Conservation (phyloP, 2,888 invertebrate species). For the Didymodactylos carnosus region DNA sequence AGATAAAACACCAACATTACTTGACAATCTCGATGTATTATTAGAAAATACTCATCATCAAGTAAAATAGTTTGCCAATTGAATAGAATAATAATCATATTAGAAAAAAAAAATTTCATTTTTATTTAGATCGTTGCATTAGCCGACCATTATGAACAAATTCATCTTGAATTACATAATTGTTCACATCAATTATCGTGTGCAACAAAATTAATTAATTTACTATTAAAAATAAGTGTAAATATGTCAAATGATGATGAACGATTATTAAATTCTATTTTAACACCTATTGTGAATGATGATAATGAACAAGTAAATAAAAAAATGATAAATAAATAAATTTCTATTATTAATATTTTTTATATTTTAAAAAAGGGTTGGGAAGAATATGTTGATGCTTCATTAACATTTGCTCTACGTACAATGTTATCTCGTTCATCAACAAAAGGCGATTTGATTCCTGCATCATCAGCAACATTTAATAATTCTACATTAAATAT, state of each 20-base stretch:
- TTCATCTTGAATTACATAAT: slow-evolving; percentile 25
- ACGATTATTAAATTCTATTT: slow-evolving; percentile 27
- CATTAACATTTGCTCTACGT: slow-evolving; percentile 46
- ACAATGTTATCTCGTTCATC: slow-evolving; percentile 19
- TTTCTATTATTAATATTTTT: neutral
- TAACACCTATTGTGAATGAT: slow-evolving; percentile 30
- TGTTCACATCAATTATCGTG: slow-evolving; percentile 31
- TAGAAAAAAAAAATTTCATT: neutral
- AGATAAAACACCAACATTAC: slow-evolving; percentile 49
- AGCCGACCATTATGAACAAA: slow-evolving; percentile 29
- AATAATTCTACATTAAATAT: slow-evolving; percentile 32
- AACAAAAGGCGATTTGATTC: neutral
- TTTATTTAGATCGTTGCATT: slow-evolving; percentile 22
- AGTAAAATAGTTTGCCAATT: slow-evolving; percentile 19
- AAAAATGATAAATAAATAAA: slow-evolving; percentile 1
- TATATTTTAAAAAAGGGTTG: slow-evolving; percentile 45
- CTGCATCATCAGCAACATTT: slow-evolving; percentile 42
- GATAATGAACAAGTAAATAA: slow-evolving; percentile 30
- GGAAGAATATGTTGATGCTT: slow-evolving; percentile 54
- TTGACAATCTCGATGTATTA: slow-evolving; percentile 50
- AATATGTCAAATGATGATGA: slow-evolving; percentile 31
- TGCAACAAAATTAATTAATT: slow-evolving; percentile 31
- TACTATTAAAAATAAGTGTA: slow-evolving; percentile 32
- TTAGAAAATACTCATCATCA: slow-evolving; percentile 51
- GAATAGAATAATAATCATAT: neutral